phyloP scores from a whole-genome alignment of 2,113 vertebrate genomes.

The Lanius ludovicianus region DNA sequence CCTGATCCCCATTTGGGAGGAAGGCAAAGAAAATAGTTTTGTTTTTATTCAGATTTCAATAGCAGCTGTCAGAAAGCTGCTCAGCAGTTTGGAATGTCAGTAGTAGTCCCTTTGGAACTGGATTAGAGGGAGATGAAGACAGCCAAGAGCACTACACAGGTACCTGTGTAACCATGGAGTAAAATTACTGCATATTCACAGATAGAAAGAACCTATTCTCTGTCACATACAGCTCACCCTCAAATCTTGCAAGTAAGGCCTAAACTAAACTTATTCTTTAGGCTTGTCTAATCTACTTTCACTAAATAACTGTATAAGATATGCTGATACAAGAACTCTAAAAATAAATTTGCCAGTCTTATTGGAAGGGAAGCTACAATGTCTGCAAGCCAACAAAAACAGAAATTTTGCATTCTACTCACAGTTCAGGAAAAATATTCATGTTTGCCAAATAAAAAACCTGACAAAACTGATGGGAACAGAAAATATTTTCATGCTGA shows the following conservation, averaged over 20 bases:
- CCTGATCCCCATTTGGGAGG: background rate
- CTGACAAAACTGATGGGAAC: background rate
- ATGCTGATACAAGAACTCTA: background rate
- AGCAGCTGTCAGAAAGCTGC: constrained; percentile 43
- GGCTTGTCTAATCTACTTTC: background rate
- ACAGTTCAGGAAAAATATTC: constrained; percentile 45
- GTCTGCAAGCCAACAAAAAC: constrained; percentile 51
- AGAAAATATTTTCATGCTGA: constrained; percentile 36
- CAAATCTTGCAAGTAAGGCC: background rate
- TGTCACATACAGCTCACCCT: background rate
- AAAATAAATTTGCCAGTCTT: constrained; percentile 38
- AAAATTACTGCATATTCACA: background rate
- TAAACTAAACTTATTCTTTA: background rate
- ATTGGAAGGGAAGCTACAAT: background rate
- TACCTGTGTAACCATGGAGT: background rate
- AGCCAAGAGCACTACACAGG: constrained; percentile 22
- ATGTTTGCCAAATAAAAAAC: constrained; percentile 1
- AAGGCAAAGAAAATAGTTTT: constrained; percentile 25
- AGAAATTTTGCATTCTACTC: constrained; percentile 8
- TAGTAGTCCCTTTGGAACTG: constrained; percentile 38
- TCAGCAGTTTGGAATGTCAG: constrained; percentile 57
- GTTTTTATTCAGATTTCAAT: constrained; percentile 20
- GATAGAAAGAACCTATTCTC: background rate
- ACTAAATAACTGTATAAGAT: background rate
- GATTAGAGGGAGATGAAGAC: background rate